phyloP scores from a whole-genome alignment of 2,888 invertebrate species.

The Aspidiotus destructor region DNA sequence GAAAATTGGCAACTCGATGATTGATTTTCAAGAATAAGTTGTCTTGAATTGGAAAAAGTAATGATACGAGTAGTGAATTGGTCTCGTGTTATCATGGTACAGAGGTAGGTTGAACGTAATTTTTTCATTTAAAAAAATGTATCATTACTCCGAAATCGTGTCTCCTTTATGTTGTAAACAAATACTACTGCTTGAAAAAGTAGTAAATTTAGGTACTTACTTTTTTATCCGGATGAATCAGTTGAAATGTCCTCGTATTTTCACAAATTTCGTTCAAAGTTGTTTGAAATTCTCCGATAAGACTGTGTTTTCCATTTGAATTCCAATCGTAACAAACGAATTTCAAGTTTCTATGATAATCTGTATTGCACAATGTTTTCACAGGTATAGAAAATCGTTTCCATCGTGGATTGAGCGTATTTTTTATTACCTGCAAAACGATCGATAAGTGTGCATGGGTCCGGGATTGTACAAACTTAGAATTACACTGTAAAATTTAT shows the following conservation, averaged over 20 bases:
- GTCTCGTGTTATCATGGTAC: too few relatives aligned
- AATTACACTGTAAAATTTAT: too few relatives aligned
- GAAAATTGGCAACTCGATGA: too few relatives aligned
- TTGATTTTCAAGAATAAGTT: too few relatives aligned
- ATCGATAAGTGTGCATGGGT: neutral
- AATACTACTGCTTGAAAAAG: neutral
- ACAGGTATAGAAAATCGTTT: constrained; percentile 43
- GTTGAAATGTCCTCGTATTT: constrained; percentile 41
- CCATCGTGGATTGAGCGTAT: constrained; percentile 48
- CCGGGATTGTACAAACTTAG: too few relatives aligned
- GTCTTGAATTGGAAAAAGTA: too few relatives aligned
- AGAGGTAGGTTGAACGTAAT: too few relatives aligned
- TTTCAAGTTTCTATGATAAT: constrained; percentile 45
- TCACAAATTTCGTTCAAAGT: constrained; percentile 42
- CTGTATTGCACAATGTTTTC: constrained; percentile 45
- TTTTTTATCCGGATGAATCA: constrained; percentile 41
- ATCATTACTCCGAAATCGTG: too few relatives aligned
- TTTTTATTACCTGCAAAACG: constrained; percentile 41
- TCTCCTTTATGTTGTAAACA: too few relatives aligned
- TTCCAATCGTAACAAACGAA: constrained; percentile 49
- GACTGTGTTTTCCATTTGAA: constrained; percentile 44
- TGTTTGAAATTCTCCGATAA: constrained; percentile 45
- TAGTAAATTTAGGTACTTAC: constrained; percentile 35
- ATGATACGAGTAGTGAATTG: too few relatives aligned
- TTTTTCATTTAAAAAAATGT: too few relatives aligned